phyloP scores from a whole-genome alignment of 2,888 invertebrate species.

The Mechanitis mazaeus region DNA sequence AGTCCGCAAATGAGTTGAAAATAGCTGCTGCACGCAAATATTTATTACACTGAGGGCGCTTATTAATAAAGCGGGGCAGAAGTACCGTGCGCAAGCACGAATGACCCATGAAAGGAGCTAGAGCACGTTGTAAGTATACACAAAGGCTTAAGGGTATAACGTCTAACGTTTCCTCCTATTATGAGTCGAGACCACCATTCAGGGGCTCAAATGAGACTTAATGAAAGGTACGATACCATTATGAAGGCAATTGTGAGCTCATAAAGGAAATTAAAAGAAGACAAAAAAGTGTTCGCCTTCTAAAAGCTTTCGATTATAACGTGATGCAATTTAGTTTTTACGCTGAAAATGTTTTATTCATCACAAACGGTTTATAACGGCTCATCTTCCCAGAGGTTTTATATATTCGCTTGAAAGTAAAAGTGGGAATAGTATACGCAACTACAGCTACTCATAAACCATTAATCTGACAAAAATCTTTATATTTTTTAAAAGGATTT shows the following conservation, averaged over 20 bases:
- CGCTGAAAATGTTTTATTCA: conserved; percentile 6
- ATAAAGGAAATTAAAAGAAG: conserved; percentile 70
- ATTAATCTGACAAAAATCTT: not conserved
- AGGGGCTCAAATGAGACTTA: conserved; percentile 64
- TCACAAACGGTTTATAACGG: not conserved
- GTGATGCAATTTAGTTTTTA: conserved; percentile 1
- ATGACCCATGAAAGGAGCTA: conserved; percentile 57
- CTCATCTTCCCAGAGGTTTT: not conserved
- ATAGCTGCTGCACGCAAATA: conserved; percentile 30
- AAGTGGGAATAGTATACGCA: not conserved
- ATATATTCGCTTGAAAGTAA: not conserved
- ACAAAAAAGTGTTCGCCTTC: conserved; percentile 46
- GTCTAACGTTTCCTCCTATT: conserved; percentile 63
- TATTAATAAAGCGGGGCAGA: conserved; percentile 57
- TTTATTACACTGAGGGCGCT: conserved; percentile 42
- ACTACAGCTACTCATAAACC: not conserved
- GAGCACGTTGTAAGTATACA: conserved; percentile 51
- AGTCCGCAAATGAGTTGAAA: conserved; percentile 8
- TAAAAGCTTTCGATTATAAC: conserved; percentile 15
- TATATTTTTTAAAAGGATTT: not conserved
- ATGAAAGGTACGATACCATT: conserved; percentile 71
- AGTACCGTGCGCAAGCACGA: conserved; percentile 43
- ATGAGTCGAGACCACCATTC: conserved; percentile 62
- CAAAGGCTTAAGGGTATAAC: conserved; percentile 59
- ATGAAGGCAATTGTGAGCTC: conserved; percentile 69